Evolutionary conservation across 2,888 invertebrate species (phyloP), one percentile per base, ranked within the genome.

Genomic region (Hypolimnas misippus): DNA sequence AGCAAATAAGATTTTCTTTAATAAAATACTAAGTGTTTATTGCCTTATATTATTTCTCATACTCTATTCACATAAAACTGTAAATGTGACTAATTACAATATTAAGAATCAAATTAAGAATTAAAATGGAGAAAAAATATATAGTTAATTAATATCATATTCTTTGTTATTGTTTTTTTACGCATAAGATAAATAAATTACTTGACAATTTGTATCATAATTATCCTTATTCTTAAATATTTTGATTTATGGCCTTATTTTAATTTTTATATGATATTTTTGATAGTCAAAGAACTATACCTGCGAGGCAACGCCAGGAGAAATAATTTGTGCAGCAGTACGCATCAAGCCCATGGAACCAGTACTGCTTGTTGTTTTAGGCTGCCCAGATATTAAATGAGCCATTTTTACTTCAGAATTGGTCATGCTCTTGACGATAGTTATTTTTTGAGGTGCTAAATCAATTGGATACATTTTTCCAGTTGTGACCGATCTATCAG

Each of bases 401-500:
- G 91, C 82, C 90, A 92, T 92, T 84, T 92, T 92, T 50, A 90
- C 84, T 66, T 92, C 92, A 21, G 85, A 75, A 76, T 84, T 89
- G 1, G 90, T 76, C 64, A 90, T 87, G 75, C 82, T 87, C 75
- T 92, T 92, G 38, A 92, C 92, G 58, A 92, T 92, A 72, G 92
- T 91, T 62, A 92, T 92, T 79, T 92, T 92, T 79, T 89, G 91
- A 70, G 90, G 89, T 63, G 92, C 92, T 81, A 92, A 89, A 86
- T 92, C 92, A 73, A 92, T 92, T 69, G 92, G 92, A 84, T 93
- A 93, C 82, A 92, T 92, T 86, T 94, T 94, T 70, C 88, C 88
- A 74, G 89, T 78, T 70, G 93, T 89, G 68, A 87, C 78, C 73
- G 94, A 92, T 73, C 93, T 93, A 73, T 94, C 94, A 73, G 92